phyloP scores from a whole-genome alignment of 2,113 vertebrate genomes.

The Riparia riparia region DNA sequence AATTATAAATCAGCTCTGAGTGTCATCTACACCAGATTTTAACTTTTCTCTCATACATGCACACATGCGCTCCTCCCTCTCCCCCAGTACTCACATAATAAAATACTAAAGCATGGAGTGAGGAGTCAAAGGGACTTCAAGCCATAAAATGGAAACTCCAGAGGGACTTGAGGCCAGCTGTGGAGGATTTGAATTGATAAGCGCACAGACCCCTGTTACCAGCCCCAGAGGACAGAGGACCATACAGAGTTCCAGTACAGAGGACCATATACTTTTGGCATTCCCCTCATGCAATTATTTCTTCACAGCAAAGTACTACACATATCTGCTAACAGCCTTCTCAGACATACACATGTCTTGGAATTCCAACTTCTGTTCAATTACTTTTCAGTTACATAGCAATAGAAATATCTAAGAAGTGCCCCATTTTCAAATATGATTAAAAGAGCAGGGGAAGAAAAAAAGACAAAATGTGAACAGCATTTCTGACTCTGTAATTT shows the following conservation, averaged over 20 bases:
- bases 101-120: neutral
- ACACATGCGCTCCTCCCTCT: rapidly evolving
- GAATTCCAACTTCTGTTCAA: neutral
- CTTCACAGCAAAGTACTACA: neutral
- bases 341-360: neutral
- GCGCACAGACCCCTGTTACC: neutral
- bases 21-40: neutral
- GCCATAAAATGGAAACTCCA: neutral
- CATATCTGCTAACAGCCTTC: neutral
- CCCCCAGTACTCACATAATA: neutral
- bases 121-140: neutral
- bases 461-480: neutral
- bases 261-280: neutral
- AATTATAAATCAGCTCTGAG: neutral
- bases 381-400: neutral
- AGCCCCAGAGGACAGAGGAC: neutral
- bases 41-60: neutral
- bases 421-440: neutral
- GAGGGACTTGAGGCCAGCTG: neutral
- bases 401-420: neutral
- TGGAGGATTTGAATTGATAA: neutral
- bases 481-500: neutral
- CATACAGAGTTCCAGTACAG: neutral
- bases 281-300: neutral
- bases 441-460: neutral